Conservation (phyloP, 2,113 vertebrate species). For the Vireo altiloquus region DNA sequence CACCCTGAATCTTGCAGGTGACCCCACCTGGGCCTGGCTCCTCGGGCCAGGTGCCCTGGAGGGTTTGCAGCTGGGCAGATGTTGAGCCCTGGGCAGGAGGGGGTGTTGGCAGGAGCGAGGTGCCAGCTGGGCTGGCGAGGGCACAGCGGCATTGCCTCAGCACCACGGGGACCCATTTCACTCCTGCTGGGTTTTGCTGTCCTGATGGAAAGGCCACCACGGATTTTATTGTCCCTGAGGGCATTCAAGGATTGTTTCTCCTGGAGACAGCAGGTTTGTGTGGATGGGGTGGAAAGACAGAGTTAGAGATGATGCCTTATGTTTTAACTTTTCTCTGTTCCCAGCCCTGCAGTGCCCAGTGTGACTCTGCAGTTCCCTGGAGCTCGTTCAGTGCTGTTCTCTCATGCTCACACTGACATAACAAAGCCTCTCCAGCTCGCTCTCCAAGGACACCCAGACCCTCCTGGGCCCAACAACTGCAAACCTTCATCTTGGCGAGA, state of each 20-base stretch:
- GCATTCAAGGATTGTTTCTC: neutral
- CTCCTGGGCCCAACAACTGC: no score
- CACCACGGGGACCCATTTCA: rapidly evolving
- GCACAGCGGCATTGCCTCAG: rapidly evolving
- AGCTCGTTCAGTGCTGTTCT: no score
- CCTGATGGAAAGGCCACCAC: neutral
- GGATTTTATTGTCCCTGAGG: neutral
- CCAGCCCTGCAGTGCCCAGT: no score
- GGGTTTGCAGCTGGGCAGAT: neutral
- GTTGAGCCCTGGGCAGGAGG: neutral
- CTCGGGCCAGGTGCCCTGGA: neutral
- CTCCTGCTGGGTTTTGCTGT: neutral
- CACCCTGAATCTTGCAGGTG: neutral
- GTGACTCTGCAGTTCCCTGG: no score
- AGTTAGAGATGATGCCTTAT: neutral
- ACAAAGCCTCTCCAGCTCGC: no score
- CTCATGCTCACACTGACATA: no score
- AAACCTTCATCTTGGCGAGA: no score
- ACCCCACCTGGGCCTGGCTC: neutral
- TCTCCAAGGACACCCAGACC: no score
- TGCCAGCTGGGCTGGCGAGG: neutral
- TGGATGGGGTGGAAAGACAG: neutral
- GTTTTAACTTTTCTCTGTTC: no score
- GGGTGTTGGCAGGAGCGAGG: neutral
- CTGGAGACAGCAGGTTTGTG: neutral